Percentiles rank a stretch among this genome's conserved stretches.
Conservation (phyloP, 2,888 invertebrate species). For the Lithophane semibrunnea region DNA sequence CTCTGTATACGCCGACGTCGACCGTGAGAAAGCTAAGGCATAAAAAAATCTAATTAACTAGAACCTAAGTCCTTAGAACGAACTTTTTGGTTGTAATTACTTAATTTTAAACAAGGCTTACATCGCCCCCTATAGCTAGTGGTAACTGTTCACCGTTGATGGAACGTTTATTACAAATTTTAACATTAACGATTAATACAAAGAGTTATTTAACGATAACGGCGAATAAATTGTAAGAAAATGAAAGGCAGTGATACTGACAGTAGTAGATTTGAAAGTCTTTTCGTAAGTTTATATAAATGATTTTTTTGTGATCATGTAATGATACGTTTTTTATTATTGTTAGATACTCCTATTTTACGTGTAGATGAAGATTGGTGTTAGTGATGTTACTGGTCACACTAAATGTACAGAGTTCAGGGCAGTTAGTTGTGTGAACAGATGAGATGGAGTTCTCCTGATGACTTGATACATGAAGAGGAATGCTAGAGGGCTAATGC, state of each 20-base stretch:
- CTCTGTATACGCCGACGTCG: constrained; percentile 67
- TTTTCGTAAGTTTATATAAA: constrained; percentile 60
- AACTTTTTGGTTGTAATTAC: constrained; percentile 90
- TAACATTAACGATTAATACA: constrained; percentile 86
- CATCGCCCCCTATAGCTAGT: constrained; percentile 83
- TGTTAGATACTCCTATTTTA: constrained; percentile 50
- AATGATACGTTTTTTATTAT: constrained; percentile 52
- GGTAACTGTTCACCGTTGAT: constrained; percentile 91
- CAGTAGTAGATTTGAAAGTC: constrained; percentile 78
- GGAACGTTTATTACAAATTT: constrained; percentile 87
- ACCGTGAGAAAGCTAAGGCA: constrained; percentile 73
- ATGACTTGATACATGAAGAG: constrained; percentile 43
- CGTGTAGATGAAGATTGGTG: constrained; percentile 35
- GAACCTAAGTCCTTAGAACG: constrained; percentile 90
- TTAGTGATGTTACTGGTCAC: constrained; percentile 48
- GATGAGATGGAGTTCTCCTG: constrained; percentile 36
- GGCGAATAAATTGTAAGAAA: constrained; percentile 79
- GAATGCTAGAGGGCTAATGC: constrained; percentile 63
- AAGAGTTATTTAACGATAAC: constrained; percentile 81
- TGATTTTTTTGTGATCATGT: constrained; percentile 50
- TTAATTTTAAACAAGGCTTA: constrained; percentile 84
- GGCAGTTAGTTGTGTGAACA: constrained; percentile 40
- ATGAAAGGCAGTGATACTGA: constrained; percentile 84
- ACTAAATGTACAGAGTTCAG: constrained; percentile 29
- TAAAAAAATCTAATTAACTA: constrained; percentile 81